These are phyloP conservation scores for Alsophila aescularia DNA, from an alignment of 2,888 invertebrate genomes.

Conservation along the genomic window DNA sequence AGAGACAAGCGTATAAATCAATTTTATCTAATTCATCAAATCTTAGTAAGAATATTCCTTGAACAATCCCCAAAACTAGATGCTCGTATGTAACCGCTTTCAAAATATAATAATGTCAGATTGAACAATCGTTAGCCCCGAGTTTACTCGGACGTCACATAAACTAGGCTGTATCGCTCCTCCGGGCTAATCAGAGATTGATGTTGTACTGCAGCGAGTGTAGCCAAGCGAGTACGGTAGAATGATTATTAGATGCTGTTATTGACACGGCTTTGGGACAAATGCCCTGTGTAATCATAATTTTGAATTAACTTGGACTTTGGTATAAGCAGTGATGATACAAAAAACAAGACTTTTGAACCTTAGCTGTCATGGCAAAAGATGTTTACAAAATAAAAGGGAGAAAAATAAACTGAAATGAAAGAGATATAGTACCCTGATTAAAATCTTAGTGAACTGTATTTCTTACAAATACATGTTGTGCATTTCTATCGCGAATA, in stretches of 20 bases:
- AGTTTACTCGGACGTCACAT: conserved; percentile 29
- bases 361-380: no score
- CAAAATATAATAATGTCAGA: conserved; percentile 24
- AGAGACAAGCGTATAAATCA: no score
- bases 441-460: no score
- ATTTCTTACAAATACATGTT: background rate
- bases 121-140: conserved; percentile 23
- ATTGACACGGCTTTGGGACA: no score
- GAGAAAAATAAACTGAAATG: no score
- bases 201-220: conserved; percentile 26
- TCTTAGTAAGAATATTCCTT: no score
- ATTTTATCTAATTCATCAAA: no score
- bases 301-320: background rate
- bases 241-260: conserved; percentile 15
- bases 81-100: background rate
- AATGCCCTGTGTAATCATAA: background rate
- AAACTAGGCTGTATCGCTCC: conserved; percentile 35
- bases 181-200: conserved; percentile 39
- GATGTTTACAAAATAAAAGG: no score
- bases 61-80: background rate
- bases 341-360: no score
- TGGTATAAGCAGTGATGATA: background rate
- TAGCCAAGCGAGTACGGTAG: conserved; percentile 22
- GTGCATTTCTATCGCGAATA: background rate
- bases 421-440: no score